A percentile compares a stretch with the other conserved stretches of the same genome.
These are phyloP conservation scores for Eumeta japonica DNA, from an alignment of 1,140 invertebrate species.

Conservation along the genomic window DNA sequence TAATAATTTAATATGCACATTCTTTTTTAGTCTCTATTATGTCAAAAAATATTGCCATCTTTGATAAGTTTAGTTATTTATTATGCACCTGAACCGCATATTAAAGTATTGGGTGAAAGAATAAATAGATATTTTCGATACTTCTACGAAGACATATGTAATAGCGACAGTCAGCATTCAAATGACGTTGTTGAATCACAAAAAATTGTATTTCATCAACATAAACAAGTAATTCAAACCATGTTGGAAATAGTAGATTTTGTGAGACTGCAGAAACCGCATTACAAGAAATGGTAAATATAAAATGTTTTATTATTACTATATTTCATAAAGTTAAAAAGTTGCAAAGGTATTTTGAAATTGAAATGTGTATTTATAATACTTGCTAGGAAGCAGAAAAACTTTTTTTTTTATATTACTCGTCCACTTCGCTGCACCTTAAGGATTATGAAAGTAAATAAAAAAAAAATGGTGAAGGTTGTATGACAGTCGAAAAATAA, in stretches of 20 bases:
- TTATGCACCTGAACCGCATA: constrained; percentile 22
- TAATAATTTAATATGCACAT: constrained; percentile 7
- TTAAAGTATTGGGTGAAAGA: constrained; percentile 21
- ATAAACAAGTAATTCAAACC: constrained; percentile 37
- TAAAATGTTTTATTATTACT: background rate
- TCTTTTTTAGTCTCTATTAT: constrained; percentile 28
- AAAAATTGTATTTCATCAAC: constrained; percentile 13
- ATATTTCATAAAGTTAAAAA: too few relatives aligned
- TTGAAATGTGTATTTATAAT: too few relatives aligned
- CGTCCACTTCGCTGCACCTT: too few relatives aligned
- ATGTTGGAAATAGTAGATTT: constrained; percentile 34
- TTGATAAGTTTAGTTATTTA: constrained; percentile 35
- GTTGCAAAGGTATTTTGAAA: too few relatives aligned
- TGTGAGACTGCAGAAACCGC: constrained; percentile 31
- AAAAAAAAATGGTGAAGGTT: too few relatives aligned
- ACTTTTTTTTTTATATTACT: too few relatives aligned
- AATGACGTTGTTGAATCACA: too few relatives aligned
- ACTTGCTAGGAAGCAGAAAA: too few relatives aligned
- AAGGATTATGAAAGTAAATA: too few relatives aligned
- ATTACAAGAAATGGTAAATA: constrained; percentile 26
- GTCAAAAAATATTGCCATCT: constrained; percentile 32
- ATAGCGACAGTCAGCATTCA: too few relatives aligned
- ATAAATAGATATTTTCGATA: constrained; percentile 37
- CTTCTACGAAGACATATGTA: too few relatives aligned
- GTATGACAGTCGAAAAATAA: too few relatives aligned